phyloP scores from a whole-genome alignment of 2,113 vertebrate genomes.

The Syrmaticus mikado region DNA sequence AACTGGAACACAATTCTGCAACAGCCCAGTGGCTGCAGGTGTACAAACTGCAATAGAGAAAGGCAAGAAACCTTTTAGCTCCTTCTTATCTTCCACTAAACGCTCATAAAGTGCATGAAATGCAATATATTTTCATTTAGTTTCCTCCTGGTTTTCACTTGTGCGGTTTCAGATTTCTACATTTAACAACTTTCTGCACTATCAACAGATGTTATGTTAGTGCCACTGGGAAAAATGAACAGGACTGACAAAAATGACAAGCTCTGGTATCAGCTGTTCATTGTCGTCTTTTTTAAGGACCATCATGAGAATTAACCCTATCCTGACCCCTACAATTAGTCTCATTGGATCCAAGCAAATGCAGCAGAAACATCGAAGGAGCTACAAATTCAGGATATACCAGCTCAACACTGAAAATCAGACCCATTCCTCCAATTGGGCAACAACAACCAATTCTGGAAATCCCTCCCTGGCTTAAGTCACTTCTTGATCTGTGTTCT shows the following conservation, averaged over 20 bases:
- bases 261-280: background rate
- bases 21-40: background rate
- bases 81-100: background rate
- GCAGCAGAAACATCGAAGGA: background rate
- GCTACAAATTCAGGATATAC: background rate
- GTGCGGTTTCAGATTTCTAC: background rate
- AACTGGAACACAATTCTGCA: background rate
- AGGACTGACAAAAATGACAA: background rate
- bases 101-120: background rate
- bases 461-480: background rate
- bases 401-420: background rate
- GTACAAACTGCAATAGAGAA: fast-evolving
- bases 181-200: background rate
- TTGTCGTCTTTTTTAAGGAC: background rate
- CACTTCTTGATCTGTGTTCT: background rate
- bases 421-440: background rate
- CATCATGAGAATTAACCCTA: background rate
- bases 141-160: background rate
- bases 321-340: background rate
- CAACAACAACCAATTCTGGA: background rate
- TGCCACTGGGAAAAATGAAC: background rate
- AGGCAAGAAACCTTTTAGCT: background rate
- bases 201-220: background rate
- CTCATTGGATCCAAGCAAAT: background rate
- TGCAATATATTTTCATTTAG: background rate